phyloP scores from a whole-genome alignment of 2,113 vertebrate species.

The Raphicerus campestris region DNA sequence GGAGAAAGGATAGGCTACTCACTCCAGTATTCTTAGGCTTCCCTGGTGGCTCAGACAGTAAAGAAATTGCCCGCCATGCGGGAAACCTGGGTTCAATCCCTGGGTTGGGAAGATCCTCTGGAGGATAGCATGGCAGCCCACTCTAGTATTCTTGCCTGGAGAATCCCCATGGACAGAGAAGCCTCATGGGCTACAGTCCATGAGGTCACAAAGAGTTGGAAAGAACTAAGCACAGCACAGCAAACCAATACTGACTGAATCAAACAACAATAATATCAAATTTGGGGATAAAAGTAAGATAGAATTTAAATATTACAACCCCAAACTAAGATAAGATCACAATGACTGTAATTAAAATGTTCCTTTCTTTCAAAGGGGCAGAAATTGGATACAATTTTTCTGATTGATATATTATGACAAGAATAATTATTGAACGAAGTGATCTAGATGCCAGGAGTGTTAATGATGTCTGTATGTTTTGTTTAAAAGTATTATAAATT shows the following conservation, averaged over 20 bases:
- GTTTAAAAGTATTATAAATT: background rate
- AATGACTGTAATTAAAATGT: background rate
- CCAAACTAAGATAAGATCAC: background rate
- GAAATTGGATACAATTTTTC: background rate
- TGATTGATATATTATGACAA: background rate
- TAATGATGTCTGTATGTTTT: background rate
- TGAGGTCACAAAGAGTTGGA: rapidly evolving
- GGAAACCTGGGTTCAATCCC: background rate
- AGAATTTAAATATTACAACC: background rate
- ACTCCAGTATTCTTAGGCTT: background rate
- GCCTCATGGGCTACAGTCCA: background rate
- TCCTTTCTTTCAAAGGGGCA: background rate
- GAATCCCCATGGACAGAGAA: background rate
- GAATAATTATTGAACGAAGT: background rate
- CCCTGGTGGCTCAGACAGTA: background rate
- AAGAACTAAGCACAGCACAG: background rate
- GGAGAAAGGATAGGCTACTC: background rate
- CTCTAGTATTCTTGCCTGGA: background rate
- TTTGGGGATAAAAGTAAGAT: background rate
- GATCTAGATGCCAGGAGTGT: background rate
- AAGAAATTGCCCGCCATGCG: rapidly evolving
- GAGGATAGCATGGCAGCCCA: background rate
- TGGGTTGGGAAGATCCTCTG: background rate
- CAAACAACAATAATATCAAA: background rate
- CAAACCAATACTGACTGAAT: background rate